These are phyloP conservation scores for Palythoa heliodiscus DNA, from an alignment of 92 coral and sea anemone genomes.

Conservation along the genomic window DNA sequence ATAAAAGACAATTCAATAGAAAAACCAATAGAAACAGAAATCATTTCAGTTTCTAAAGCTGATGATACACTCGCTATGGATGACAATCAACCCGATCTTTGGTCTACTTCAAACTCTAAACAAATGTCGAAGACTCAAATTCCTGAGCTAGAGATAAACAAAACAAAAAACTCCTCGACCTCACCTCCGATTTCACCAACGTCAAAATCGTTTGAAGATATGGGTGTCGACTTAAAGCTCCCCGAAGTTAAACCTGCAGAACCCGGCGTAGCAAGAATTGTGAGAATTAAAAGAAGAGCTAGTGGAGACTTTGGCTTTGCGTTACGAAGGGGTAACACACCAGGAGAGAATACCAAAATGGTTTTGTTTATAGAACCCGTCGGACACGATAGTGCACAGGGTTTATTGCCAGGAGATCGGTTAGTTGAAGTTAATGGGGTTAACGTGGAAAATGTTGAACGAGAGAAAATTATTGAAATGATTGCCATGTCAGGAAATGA, in stretches of 20 bases:
- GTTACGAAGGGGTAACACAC: conserved; percentile 81
- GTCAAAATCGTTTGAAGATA: conserved; percentile 77
- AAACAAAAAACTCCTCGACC: conserved; percentile 34
- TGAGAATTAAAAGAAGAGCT: conserved; percentile 71
- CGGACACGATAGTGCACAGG: conserved; percentile 69
- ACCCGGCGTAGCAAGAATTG: conserved; percentile 83
- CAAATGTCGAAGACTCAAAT: conserved; percentile 39
- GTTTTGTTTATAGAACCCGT: conserved; percentile 95
- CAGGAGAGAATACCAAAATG: conserved; percentile 72
- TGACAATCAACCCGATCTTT: conserved; percentile 55
- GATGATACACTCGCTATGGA: conserved; percentile 50
- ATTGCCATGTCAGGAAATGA: conserved; percentile 93
- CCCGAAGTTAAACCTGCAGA: conserved; percentile 90
- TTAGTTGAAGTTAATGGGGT: conserved; percentile 93
- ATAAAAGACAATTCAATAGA: conserved; percentile 31
- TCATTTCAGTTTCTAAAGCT: conserved; percentile 55
- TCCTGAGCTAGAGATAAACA: conserved; percentile 41
- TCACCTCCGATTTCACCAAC: conserved; percentile 85
- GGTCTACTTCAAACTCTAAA: conserved; percentile 34
- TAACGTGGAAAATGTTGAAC: conserved; percentile 78
- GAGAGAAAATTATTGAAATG: conserved; percentile 95
- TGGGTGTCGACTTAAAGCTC: conserved; percentile 84
- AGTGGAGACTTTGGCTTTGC: conserved; percentile 99
- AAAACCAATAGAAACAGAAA: conserved; percentile 53
- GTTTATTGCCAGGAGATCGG: conserved; percentile 92